phyloP scores from a whole-genome alignment of 1,140 invertebrate species.

The Drosophila neocordata region DNA sequence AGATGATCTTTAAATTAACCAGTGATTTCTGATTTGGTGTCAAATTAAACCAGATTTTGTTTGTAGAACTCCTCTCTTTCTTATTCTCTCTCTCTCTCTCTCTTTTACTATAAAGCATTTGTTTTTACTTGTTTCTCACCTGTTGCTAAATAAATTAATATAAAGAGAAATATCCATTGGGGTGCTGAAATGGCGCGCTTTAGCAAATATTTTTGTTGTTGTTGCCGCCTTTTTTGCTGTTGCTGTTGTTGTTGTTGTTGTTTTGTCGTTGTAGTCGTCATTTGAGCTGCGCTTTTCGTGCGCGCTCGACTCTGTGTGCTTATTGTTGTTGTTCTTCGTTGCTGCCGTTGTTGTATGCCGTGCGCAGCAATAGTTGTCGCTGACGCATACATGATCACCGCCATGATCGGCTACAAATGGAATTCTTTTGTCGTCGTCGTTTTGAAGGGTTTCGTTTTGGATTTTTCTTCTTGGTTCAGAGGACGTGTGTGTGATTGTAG shows the following conservation, averaged over 20 bases:
- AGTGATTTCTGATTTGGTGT: slow-evolving; percentile 7
- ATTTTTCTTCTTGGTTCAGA: slow-evolving; percentile 22
- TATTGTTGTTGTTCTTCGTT: slow-evolving; percentile 28
- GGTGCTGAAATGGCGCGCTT: slow-evolving; percentile 73
- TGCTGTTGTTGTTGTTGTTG: slow-evolving; percentile 28
- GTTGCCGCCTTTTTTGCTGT: slow-evolving; percentile 26
- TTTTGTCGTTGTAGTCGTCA: slow-evolving; percentile 49
- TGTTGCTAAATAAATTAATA: slow-evolving; percentile 79
- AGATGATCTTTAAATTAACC: not conserved
- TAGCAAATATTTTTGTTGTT: slow-evolving; percentile 57
- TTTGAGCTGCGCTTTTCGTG: slow-evolving; percentile 77
- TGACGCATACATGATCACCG: slow-evolving; percentile 70
- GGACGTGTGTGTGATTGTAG: slow-evolving; percentile 29
- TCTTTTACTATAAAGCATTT: not conserved
- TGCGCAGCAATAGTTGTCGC: slow-evolving; percentile 37
- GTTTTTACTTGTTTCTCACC: slow-evolving; percentile 44
- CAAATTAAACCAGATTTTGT: not conserved
- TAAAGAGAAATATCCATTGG: slow-evolving; percentile 79
- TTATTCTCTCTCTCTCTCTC: slow-evolving; percentile 21
- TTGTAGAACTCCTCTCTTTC: slow-evolving; percentile 2
- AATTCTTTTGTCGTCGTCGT: slow-evolving; percentile 31
- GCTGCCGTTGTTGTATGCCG: slow-evolving; percentile 44
- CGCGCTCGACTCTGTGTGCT: slow-evolving; percentile 61
- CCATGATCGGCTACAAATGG: slow-evolving; percentile 52
- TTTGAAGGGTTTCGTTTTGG: slow-evolving; percentile 50